Conservation (phyloP, 2,888 invertebrate genomes). For the Morpho helenor region DNA sequence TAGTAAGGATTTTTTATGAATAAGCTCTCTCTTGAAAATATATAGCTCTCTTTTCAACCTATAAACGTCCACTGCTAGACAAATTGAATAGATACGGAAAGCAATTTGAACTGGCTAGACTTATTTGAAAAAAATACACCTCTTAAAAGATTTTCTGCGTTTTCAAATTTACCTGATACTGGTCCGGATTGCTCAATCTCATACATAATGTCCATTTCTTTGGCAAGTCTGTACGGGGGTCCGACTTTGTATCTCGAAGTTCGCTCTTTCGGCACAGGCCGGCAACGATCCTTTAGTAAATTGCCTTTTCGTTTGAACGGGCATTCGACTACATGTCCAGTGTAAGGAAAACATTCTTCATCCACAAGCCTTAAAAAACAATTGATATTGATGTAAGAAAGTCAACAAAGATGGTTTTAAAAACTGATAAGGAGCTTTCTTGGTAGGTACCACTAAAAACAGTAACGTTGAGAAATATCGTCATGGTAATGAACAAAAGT, state of each 20-base stretch:
- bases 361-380: slow-evolving; percentile 84
- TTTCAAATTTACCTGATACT: slow-evolving; percentile 85
- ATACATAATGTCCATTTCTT: slow-evolving; percentile 92
- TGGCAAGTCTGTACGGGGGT: slow-evolving; percentile 86
- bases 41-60: no score
- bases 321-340: slow-evolving; percentile 81
- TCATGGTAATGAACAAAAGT: no score
- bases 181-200: slow-evolving; percentile 95
- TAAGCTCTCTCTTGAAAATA: no score
- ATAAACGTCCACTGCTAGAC: no score
- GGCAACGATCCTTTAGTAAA: slow-evolving; percentile 78
- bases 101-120: no score
- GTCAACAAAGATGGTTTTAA: no score
- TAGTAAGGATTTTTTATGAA: neutral
- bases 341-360: slow-evolving; percentile 92
- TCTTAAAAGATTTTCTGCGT: no score
- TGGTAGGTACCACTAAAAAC: no score
- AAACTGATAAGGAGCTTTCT: no score
- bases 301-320: slow-evolving; percentile 70
- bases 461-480: no score
- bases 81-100: no score
- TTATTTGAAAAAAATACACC: no score
- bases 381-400: neutral
- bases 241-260: slow-evolving; percentile 84
- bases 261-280: slow-evolving; percentile 67